phyloP scores from a whole-genome alignment of 1,140 invertebrate species.

The Chrysopa pallens region DNA sequence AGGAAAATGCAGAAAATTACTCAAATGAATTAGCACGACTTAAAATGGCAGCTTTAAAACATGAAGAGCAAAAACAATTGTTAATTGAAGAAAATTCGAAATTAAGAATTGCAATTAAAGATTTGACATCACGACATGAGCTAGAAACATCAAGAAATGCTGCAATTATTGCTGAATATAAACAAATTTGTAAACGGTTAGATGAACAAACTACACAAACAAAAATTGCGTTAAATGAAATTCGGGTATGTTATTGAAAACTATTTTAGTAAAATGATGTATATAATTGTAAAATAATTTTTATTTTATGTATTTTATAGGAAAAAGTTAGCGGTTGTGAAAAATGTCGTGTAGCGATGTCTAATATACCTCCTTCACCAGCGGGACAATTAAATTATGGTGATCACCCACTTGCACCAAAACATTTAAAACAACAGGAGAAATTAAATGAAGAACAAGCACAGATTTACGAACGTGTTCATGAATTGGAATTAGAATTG shows the following conservation, averaged over 20 bases:
- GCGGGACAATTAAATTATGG: conserved; percentile 15
- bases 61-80: conserved; percentile 69
- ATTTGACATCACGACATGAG: conserved; percentile 65
- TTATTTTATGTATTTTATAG: conserved; percentile 19
- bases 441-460: conserved; percentile 21
- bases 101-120: conserved; percentile 48
- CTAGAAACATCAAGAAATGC: conserved; percentile 53
- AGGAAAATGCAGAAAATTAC: conserved; percentile 62
- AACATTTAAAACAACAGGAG: conserved; percentile 4
- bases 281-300: conserved; percentile 2
- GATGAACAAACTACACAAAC: conserved; percentile 63
- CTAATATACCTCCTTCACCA: conserved; percentile 18
- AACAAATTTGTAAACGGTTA: conserved; percentile 75
- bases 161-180: conserved; percentile 80
- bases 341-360: conserved; percentile 26
- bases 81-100: conserved; percentile 51
- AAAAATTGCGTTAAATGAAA: conserved; percentile 33
- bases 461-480: conserved; percentile 45
- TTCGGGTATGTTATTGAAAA: conserved; percentile 28
- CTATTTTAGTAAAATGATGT: not conserved
- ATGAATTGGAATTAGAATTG: conserved; percentile 85
- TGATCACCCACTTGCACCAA: not conserved
- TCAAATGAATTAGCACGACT: conserved; percentile 63
- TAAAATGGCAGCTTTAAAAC: conserved; percentile 48
- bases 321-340: conserved; percentile 33